Evolutionary conservation across 2,888 invertebrate genomes (phyloP).

Genomic region (Aphodius granarius): DNA sequence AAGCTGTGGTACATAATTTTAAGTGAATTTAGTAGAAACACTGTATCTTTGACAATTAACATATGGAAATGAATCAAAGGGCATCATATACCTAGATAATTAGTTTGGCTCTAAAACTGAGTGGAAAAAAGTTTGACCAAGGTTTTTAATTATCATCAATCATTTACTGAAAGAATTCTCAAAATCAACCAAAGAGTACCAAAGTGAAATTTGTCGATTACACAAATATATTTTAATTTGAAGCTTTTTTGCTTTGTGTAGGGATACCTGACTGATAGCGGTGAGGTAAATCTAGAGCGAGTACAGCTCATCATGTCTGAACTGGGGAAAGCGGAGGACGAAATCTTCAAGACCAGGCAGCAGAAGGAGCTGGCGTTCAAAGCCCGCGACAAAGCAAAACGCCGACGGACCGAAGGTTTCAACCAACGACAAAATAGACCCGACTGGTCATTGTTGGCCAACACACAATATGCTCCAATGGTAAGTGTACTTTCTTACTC

Average conservation of each 20-base stretch:
- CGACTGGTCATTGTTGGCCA: slow-evolving; percentile 70
- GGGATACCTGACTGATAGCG: slow-evolving; percentile 95
- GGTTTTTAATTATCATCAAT: too few species aligned
- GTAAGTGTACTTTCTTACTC: slow-evolving; percentile 50
- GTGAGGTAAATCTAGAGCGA: slow-evolving; percentile 88
- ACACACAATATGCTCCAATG: slow-evolving; percentile 77
- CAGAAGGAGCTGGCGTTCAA: slow-evolving; percentile 82
- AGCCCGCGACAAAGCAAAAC: slow-evolving; percentile 74
- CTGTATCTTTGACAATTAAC: too few species aligned
- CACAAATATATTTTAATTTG: too few species aligned
- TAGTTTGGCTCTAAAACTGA: too few species aligned
- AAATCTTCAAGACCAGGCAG: slow-evolving; percentile 93
- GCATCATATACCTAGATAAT: too few species aligned
- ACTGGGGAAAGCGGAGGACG: slow-evolving; percentile 92
- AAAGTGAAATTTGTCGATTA: too few species aligned
- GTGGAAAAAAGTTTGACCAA: too few species aligned
- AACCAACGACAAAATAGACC: slow-evolving; percentile 56
- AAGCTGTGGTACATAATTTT: too few species aligned
- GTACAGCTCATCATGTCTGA: slow-evolving; percentile 95
- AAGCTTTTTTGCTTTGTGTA: slow-evolving; percentile 50
- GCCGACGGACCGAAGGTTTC: slow-evolving; percentile 56
- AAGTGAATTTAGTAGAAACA: too few species aligned
- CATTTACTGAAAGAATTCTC: too few species aligned
- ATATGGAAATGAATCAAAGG: too few species aligned
- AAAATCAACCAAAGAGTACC: too few species aligned